Percentiles rank a stretch among this genome's conserved stretches.
phyloP scores from a whole-genome alignment of 1,140 invertebrate species.

The Tetramorium parvispinum region DNA sequence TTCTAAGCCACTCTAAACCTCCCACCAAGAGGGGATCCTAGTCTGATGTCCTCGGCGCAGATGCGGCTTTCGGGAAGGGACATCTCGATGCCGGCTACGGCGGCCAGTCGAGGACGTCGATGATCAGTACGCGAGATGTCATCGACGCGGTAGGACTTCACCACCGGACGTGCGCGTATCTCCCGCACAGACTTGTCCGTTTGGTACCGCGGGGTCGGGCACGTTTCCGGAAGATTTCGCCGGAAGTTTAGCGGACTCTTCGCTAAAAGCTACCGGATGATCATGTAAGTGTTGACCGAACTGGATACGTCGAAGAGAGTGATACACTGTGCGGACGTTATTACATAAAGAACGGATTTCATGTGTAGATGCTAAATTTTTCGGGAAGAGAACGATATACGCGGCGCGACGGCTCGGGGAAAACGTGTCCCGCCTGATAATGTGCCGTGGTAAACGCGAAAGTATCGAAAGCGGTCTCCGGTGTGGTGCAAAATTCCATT shows the following conservation, averaged over 20 bases:
- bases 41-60: slow-evolving; percentile 73
- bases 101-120: slow-evolving; percentile 43
- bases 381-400: not conserved
- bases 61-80: slow-evolving; percentile 68
- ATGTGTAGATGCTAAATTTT: slow-evolving; percentile 25
- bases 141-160: slow-evolving; percentile 46
- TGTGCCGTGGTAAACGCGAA: slow-evolving; percentile 43
- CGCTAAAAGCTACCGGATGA: not conserved
- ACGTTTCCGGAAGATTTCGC: not conserved
- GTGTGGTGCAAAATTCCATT: not conserved
- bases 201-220: too few species aligned
- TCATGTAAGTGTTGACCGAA: not conserved
- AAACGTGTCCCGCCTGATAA: slow-evolving; percentile 63
- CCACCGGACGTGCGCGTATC: not conserved
- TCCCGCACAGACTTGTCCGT: not conserved
- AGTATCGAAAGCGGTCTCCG: slow-evolving; percentile 63
- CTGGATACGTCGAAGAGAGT: not conserved
- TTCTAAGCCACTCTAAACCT: slow-evolving; percentile 3
- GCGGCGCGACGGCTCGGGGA: not conserved
- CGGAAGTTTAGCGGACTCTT: not conserved
- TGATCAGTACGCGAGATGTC: slow-evolving; percentile 72
- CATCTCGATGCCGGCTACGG: slow-evolving; percentile 33
- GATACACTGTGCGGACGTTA: not conserved
- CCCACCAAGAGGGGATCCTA: slow-evolving; percentile 60
- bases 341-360: not conserved